A percentile compares a stretch with the other conserved stretches of the same genome.
phyloP scores from a whole-genome alignment of 2,797 vertebrate genomes.

The Hapalemur alaotrensis region DNA sequence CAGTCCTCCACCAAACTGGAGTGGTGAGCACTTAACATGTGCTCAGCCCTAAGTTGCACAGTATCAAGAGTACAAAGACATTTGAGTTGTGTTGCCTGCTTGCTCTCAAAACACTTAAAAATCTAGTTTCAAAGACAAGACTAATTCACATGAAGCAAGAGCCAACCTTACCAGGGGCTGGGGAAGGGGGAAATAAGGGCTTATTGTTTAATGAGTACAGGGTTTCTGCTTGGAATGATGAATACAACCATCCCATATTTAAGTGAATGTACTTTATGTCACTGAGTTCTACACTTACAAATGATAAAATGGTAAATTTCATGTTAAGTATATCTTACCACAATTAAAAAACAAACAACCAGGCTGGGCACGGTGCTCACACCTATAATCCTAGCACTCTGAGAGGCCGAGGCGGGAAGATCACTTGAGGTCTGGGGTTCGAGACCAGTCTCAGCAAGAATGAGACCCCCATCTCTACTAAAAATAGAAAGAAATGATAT shows the following conservation, averaged over 20 bases:
- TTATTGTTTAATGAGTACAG: not conserved
- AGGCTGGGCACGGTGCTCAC: too few relatives aligned
- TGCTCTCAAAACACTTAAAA: slow-evolving; percentile 8
- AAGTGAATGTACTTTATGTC: not conserved
- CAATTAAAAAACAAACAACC: not conserved
- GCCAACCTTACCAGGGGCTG: not conserved
- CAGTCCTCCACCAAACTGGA: not conserved
- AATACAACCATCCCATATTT: not conserved
- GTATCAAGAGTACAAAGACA: not conserved
- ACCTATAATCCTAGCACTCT: too few relatives aligned
- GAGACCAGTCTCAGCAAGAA: too few relatives aligned
- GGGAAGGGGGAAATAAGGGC: not conserved
- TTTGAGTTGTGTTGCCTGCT: not conserved
- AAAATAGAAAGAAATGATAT: too few relatives aligned
- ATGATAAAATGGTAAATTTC: not conserved
- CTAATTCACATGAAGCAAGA: slow-evolving; percentile 22
- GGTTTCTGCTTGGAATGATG: not conserved
- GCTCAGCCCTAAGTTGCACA: not conserved
- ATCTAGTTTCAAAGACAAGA: slow-evolving; percentile 28
- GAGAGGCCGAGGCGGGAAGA: too few relatives aligned
- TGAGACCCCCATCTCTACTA: too few relatives aligned
- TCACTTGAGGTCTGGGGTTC: too few relatives aligned
- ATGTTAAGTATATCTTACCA: not conserved
- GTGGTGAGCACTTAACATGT: not conserved
- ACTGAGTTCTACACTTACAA: not conserved